Conservation (phyloP, 2,113 vertebrate genomes). For the Gnathochromis pfefferi region DNA sequence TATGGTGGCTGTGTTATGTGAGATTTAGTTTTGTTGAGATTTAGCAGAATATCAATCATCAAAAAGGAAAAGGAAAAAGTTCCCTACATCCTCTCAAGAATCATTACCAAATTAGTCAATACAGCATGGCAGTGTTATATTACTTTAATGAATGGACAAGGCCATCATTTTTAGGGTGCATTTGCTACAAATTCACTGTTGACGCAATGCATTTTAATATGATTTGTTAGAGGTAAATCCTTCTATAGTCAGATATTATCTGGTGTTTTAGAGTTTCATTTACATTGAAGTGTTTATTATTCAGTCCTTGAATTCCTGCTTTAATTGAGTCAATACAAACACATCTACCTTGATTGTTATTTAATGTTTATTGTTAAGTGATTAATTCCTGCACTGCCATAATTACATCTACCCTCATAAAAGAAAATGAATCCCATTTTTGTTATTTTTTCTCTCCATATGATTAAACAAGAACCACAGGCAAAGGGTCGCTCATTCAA, state of each 20-base stretch:
- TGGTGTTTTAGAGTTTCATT: neutral
- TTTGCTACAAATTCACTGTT: neutral
- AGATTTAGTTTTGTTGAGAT: neutral
- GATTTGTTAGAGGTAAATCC: neutral
- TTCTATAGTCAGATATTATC: neutral
- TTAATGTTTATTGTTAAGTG: conserved; percentile 32
- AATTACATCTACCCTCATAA: conserved; percentile 9
- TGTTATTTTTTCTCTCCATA: conserved; percentile 9
- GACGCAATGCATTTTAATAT: neutral
- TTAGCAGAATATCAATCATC: neutral
- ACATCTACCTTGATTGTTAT: conserved; percentile 13
- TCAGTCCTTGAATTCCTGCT: neutral
- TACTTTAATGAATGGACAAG: neutral
- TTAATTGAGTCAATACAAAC: conserved; percentile 5
- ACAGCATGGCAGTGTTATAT: neutral
- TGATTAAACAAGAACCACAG: conserved; percentile 44
- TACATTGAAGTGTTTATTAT: neutral
- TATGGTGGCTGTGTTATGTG: neutral
- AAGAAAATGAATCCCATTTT: conserved; percentile 23
- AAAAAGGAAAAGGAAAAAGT: neutral
- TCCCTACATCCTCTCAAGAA: neutral
- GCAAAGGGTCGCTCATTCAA: conserved; percentile 47
- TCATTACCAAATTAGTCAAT: neutral
- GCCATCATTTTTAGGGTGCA: neutral
- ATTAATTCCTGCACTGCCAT: conserved; percentile 2